Percentiles rank a stretch among this genome's conserved stretches.
Conservation (phyloP, 2,797 vertebrate species). For the Parauchenoglanis ngamensis region DNA sequence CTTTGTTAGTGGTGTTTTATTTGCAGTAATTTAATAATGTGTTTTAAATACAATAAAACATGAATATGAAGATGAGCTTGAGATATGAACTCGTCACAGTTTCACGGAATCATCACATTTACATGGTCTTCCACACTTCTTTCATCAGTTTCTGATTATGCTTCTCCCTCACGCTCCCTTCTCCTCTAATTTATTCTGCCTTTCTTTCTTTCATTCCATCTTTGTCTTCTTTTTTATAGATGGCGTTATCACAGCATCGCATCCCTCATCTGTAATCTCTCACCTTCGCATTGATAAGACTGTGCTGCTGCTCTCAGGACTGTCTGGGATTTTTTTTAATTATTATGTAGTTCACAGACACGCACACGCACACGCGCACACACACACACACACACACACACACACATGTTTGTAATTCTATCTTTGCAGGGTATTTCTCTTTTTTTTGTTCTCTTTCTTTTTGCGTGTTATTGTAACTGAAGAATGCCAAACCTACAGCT, state of each 20-base stretch:
- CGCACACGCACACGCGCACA: background rate
- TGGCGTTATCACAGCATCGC: background rate
- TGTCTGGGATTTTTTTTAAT: background rate
- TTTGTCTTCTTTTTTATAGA: background rate
- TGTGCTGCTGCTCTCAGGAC: background rate
- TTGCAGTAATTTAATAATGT: too few relatives aligned
- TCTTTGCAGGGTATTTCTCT: background rate
- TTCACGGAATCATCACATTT: too few relatives aligned
- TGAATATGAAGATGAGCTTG: too few relatives aligned
- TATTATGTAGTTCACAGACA: background rate
- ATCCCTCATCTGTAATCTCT: background rate
- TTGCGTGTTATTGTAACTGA: too few relatives aligned
- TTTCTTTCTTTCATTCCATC: background rate
- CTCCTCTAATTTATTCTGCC: background rate
- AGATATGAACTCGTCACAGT: too few relatives aligned
- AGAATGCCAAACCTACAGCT: too few relatives aligned
- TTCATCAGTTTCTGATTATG: background rate
- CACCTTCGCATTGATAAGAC: background rate
- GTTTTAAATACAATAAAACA: too few relatives aligned
- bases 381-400: constrained; percentile 4
- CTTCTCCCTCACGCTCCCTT: background rate
- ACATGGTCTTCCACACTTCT: background rate
- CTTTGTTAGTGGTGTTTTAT: too few relatives aligned
- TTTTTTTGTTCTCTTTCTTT: too few relatives aligned
- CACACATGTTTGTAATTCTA: background rate